Evolutionary conservation across 2,888 invertebrate genomes (phyloP).

Genomic region (Napeogenes sylphis): DNA sequence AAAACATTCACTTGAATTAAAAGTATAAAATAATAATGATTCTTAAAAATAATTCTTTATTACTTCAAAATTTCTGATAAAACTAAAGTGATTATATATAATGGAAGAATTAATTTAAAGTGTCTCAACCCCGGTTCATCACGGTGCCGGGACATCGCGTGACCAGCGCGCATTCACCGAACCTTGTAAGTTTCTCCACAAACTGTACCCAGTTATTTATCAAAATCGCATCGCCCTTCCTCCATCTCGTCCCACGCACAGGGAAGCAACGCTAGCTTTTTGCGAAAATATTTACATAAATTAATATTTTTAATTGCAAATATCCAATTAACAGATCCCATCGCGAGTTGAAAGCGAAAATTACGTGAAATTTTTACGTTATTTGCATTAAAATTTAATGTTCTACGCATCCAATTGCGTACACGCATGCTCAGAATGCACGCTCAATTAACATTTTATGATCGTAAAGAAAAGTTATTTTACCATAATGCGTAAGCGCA

Average conservation of each 20-base stretch:
- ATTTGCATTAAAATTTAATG: conserved; percentile 69
- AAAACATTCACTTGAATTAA: conserved; percentile 11
- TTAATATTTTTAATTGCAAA: conserved; percentile 41
- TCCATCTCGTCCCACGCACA: conserved; percentile 34
- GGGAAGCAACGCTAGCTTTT: conserved; percentile 69
- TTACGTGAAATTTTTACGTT: conserved; percentile 59
- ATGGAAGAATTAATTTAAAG: conserved; percentile 20
- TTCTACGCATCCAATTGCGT: conserved; percentile 51
- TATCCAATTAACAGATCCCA: conserved; percentile 58
- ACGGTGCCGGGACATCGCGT: conserved; percentile 40
- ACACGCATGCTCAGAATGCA: conserved; percentile 65
- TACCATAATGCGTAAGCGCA: conserved; percentile 1
- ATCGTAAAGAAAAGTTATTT: conserved; percentile 17
- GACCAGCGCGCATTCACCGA: conserved; percentile 39
- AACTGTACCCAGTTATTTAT: conserved; percentile 48
- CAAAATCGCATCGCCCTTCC: conserved; percentile 45
- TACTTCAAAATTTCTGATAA: too few species aligned
- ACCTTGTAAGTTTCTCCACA: conserved; percentile 44
- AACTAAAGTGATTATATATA: too few species aligned
- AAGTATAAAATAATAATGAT: too few species aligned
- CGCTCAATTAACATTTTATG: conserved; percentile 52
- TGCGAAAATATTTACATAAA: conserved; percentile 32
- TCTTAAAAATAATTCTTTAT: too few species aligned
- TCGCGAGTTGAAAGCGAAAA: conserved; percentile 60
- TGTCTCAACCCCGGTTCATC: conserved; percentile 22